A percentile compares a stretch with the other conserved stretches of the same genome.
Conservation (phyloP, 2,113 vertebrate species). For the Cygnus buccinator region DNA sequence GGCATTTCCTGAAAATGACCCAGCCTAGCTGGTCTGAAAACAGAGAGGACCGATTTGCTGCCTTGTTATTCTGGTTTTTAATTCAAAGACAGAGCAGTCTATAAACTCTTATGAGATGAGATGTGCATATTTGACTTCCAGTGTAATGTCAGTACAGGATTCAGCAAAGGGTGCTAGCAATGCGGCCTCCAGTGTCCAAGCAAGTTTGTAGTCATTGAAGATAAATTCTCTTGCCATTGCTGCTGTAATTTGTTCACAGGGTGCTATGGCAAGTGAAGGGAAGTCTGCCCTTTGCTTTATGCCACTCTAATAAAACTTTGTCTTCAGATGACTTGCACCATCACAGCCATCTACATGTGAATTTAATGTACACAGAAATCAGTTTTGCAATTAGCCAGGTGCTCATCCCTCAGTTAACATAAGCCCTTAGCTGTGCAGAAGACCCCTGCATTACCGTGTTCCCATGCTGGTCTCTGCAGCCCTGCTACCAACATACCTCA, state of each 20-base stretch:
- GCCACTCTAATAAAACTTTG: neutral
- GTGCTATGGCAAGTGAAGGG: neutral
- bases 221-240: neutral
- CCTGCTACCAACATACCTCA: neutral
- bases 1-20: constrained; percentile 18
- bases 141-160: neutral
- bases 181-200: neutral
- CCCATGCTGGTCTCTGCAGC: neutral
- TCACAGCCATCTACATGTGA: neutral
- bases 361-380: neutral
- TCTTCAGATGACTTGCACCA: neutral
- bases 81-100: neutral
- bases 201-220: neutral
- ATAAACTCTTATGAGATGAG: neutral
- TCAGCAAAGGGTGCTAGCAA: neutral
- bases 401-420: neutral
- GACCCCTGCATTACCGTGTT: fast-evolving
- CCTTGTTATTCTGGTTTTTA: neutral
- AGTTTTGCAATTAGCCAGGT: neutral
- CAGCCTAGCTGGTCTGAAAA: neutral
- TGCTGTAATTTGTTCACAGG: neutral
- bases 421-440: neutral
- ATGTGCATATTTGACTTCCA: neutral
- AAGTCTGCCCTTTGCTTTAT: neutral
- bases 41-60: neutral